phyloP scores from a whole-genome alignment of 2,113 vertebrate genomes.

The Camelus dromedarius region DNA sequence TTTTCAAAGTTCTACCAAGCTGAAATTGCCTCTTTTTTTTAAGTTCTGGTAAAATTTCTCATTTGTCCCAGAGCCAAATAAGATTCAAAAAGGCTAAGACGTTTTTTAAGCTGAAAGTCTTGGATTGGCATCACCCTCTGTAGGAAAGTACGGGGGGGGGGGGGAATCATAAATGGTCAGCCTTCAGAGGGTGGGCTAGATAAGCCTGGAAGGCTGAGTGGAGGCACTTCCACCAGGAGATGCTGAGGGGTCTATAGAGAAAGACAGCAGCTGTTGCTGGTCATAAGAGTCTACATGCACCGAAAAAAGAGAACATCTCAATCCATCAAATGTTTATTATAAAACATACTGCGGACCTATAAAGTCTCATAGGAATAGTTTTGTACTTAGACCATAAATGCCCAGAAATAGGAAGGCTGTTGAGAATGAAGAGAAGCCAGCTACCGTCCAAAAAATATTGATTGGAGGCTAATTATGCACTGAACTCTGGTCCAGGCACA shows the following conservation, averaged over 20 bases:
- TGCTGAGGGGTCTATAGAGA: background rate
- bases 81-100: background rate
- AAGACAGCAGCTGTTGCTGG: background rate
- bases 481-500: background rate
- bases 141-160: background rate
- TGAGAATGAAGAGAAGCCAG: background rate
- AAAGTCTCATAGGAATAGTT: background rate
- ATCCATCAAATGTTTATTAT: background rate
- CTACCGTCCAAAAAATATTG: background rate
- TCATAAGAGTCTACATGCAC: accelerated
- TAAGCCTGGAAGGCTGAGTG: accelerated
- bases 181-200: accelerated
- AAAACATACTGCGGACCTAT: background rate
- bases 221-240: background rate
- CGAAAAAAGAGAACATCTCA: background rate
- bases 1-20: background rate
- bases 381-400: background rate
- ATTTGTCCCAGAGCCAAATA: background rate
- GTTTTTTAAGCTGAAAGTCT: background rate
- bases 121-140: background rate
- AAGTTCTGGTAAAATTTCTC: background rate
- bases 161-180: background rate
- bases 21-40: background rate
- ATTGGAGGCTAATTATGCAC: too few species aligned
- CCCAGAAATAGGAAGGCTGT: background rate